phyloP scores from a whole-genome alignment of 2,797 vertebrate species.

The Morus bassanus region DNA sequence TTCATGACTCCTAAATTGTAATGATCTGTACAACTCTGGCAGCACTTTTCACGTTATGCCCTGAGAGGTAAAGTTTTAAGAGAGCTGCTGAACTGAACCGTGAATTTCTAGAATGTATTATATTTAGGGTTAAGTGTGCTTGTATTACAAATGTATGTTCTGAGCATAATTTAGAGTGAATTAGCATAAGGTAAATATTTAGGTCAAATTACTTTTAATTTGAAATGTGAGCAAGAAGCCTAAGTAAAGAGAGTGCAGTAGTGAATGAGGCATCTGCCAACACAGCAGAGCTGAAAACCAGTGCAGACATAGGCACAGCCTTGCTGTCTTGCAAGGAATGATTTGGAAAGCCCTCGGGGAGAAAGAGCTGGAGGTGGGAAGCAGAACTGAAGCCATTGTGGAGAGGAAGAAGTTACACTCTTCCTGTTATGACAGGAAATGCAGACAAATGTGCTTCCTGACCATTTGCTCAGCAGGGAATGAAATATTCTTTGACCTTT shows the following conservation, averaged over 20 bases:
- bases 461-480: slow-evolving; percentile 81
- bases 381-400: slow-evolving; percentile 98
- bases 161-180: slow-evolving; percentile 82
- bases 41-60: not conserved
- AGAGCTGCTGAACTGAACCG: not conserved
- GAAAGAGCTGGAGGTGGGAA: slow-evolving; percentile 90
- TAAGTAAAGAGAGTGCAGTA: slow-evolving; percentile 68
- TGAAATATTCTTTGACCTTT: slow-evolving; percentile 81
- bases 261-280: slow-evolving; percentile 71
- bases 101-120: not conserved
- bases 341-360: slow-evolving; percentile 85
- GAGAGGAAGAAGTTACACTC: slow-evolving; percentile 99
- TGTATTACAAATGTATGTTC: slow-evolving; percentile 53
- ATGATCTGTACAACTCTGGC: not conserved
- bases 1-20: not conserved
- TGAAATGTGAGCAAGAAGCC: slow-evolving; percentile 53
- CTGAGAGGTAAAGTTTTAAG: not conserved
- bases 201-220: slow-evolving; percentile 71
- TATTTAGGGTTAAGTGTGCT: not conserved
- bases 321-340: slow-evolving; percentile 80
- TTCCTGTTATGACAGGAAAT: slow-evolving; percentile 99
- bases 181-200: slow-evolving; percentile 76
- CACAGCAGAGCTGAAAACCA: slow-evolving; percentile 63
- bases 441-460: slow-evolving; percentile 99
- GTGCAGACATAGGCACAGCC: slow-evolving; percentile 58